Base-by-base conservation (phyloP, 1,140 invertebrate genomes). In the Caenorhabditis briggsae region DNA sequence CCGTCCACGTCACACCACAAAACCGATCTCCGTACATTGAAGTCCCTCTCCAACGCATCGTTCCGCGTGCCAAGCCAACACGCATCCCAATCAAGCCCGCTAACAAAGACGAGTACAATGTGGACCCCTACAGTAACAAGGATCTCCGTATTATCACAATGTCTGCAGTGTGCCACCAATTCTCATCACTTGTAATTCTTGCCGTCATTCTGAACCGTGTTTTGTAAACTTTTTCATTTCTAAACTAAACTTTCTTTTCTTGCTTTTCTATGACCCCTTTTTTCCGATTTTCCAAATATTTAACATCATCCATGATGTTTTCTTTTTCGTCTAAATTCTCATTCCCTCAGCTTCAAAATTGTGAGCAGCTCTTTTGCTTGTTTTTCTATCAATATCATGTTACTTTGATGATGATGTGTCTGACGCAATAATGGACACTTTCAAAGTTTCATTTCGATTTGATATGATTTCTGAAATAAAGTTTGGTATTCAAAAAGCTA, bases 21-120 rank as follows among this genome's bases (percentile, higher is more conserved):
- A 59, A 59, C 8, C 89, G 82, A 18, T 90, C 85, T 16, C 84
- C 82, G 9, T 53, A 83, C 9, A 58, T 90, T 12, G 90, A 90
- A 64, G 84, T 90, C 33, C 83, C 88, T 16, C 82, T 90, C 2
- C 84, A 74, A n/a, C 8, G 84, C 18, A 55, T 74, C 9, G 78
- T 14, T 9, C 64, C 84, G 9, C 46, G 70, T 16, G 48, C 70
- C 9, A 11, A 14, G 16, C 46, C 70, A 48, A 12, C n/a, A 18
- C 43, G 23, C 8, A 50, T 50, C 18, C 43, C 70, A 23, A 53
- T n/a, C 11, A 50, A 23, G 23, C 11, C 70, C 12, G 46, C n/a
- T 11, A 11, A 53, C 46, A 50, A 50, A 78, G 46, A 78, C 70
- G 70, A 78, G 46, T 78, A 78, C 70, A 78, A 9, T 14, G 70